Evolutionary conservation across 2,888 invertebrate genomes (phyloP), one percentile per base, ranked within the genome.

Genomic region (Tridacna gigas): DNA sequence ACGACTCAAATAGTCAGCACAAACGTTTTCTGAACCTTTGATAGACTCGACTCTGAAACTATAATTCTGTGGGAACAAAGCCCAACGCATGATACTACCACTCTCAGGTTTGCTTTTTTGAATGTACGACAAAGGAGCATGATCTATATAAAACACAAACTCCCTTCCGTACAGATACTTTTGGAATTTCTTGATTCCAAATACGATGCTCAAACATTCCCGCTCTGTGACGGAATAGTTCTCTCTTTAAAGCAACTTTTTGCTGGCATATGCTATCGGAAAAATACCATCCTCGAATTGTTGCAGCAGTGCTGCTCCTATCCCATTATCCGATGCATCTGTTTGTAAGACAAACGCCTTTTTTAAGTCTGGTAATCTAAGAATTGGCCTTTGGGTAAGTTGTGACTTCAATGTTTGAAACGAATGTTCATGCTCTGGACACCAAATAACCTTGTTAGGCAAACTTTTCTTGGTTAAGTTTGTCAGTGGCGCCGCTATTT

Each of bases 251-350:
- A n/a, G n/a, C n/a, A n/a, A n/a, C n/a, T n/a, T n/a, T n/a, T n/a
- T n/a, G n/a, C n/a, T n/a, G n/a, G n/a, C n/a, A n/a, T n/a, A n/a
- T n/a, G n/a, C n/a, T n/a, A n/a, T n/a, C n/a, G n/a, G n/a, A n/a
- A n/a, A n/a, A n/a, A n/a, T n/a, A n/a, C n/a, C n/a, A n/a, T n/a
- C n/a, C n/a, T n/a, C n/a, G n/a, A n/a, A n/a, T n/a, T n/a, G n/a
- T n/a, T n/a, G n/a, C n/a, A n/a, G n/a, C n/a, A n/a, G n/a, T n/a
- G n/a, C n/a, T 0, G 91, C 89, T 11, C 91, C 92, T 9, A 90
- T 48, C 0, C 90, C 92, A n/a, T 77, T 73, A 13, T 79, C 80
- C 12, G 89, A 90, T 9, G 90, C 92, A 76, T 93, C 51, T 51
- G 51, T 13, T 51, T 51, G 51, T 18, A 51, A 18, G 18, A 51